Evolutionary conservation across 2,888 invertebrate genomes (phyloP), one percentile per base, ranked within the genome.

Genomic region (Amiota communis): DNA sequence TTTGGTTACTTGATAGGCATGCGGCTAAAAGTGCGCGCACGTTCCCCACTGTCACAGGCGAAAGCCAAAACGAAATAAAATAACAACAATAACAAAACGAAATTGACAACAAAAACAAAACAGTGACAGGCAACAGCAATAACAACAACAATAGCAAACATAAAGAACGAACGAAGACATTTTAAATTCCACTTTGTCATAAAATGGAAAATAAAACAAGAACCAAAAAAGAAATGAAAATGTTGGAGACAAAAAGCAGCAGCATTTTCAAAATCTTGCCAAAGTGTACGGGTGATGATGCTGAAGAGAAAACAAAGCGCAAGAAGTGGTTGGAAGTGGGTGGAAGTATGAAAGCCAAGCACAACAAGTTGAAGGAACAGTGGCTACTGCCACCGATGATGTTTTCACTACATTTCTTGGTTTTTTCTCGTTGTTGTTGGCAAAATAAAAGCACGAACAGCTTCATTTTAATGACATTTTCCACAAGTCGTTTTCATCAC

Each of bases 101-200:
- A 67, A 51, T 53, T 36, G 36, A 63, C 61, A 12, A 71, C 46
- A 70, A 20, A 68, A 73, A 68, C 17, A 72, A 68, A 76, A 76
- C 67, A 75, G 76, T 76, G 72, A 74, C n/a, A 70, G 47, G 17
- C 57, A 47, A 59, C 36, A 70, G 15, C 8, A 70, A 51, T 10
- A 68, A 3, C 20, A 68, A 53, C 36, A 70, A 46, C 8, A 70
- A 51, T 10, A 68, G 0, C 20, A 68, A 53, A 53, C 53, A 75
- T n/a, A 53, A 53, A 53, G 53, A 53, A 53, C 6, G 53, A 20
- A 61, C 23, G 67, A 73, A 77, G 76, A 77, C 81, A 82, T 80
- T 83, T 83, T 82, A 82, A 83, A 83, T 77, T 80, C 75, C 78
- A 80, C 80, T 83, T 82, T 82, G 78, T 83, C 83, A 79, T 79